phyloP scores from a whole-genome alignment of 1,140 invertebrate species.

The Acromyrmex heyeri region DNA sequence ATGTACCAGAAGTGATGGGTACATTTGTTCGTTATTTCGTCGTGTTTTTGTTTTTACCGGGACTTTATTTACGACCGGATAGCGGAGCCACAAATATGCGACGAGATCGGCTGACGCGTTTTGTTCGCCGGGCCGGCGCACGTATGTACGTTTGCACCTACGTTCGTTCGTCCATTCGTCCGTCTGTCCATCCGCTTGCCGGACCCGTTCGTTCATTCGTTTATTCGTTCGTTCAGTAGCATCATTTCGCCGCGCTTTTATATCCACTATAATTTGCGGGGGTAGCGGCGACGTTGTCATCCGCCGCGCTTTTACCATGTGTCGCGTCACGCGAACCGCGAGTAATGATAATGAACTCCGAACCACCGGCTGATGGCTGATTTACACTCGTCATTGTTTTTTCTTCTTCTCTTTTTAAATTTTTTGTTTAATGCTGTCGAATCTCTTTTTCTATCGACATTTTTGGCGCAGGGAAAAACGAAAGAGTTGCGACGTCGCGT shows the following conservation, averaged over 20 bases:
- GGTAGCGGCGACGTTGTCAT: slow-evolving; percentile 60
- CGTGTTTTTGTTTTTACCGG: slow-evolving; percentile 84
- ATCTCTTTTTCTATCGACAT: slow-evolving; percentile 35
- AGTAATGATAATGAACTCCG: slow-evolving; percentile 78
- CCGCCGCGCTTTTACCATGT: slow-evolving; percentile 43
- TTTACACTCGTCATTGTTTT: slow-evolving; percentile 52
- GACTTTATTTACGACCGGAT: slow-evolving; percentile 86
- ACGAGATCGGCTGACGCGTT: slow-evolving; percentile 76
- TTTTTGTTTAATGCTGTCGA: background rate
- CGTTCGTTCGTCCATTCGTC: slow-evolving; percentile 25
- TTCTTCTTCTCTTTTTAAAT: background rate
- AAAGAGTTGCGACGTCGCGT: background rate
- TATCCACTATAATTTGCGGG: slow-evolving; percentile 78
- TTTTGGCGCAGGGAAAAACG: background rate
- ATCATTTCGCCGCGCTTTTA: slow-evolving; percentile 78
- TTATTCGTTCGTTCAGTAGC: slow-evolving; percentile 63
- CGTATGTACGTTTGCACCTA: slow-evolving; percentile 71
- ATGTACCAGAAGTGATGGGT: slow-evolving; percentile 85
- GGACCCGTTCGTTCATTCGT: slow-evolving; percentile 35
- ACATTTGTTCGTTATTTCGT: slow-evolving; percentile 85
- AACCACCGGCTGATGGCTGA: slow-evolving; percentile 68
- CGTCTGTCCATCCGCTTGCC: slow-evolving; percentile 23
- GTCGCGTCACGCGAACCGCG: slow-evolving; percentile 74
- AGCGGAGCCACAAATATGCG: slow-evolving; percentile 84
- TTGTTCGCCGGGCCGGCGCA: slow-evolving; percentile 55